Conservation (phyloP, 2,888 invertebrate genomes). For the Cyclophora albipunctata region DNA sequence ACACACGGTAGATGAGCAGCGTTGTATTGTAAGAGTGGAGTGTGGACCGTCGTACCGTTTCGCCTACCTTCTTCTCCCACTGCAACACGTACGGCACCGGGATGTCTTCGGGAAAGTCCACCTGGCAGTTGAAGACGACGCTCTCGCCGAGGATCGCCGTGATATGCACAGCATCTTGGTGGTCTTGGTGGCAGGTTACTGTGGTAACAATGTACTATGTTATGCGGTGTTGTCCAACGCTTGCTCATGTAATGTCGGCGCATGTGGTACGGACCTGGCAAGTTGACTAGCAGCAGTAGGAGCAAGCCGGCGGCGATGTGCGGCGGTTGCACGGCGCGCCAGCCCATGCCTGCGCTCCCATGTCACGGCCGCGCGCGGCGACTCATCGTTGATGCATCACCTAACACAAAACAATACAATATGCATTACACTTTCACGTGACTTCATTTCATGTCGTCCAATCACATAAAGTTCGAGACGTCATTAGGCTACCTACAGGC, state of each 20-base stretch:
- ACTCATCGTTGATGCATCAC: conserved; percentile 82
- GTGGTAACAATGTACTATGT: conserved; percentile 27
- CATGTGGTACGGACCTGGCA: conserved; percentile 46
- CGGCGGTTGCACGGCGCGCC: conserved; percentile 89
- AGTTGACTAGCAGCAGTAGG: conserved; percentile 69
- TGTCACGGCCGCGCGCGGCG: conserved; percentile 83
- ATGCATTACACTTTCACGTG: background rate
- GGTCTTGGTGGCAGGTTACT: conserved; percentile 87
- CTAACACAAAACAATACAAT: conserved; percentile 26
- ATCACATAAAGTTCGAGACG: too few species aligned
- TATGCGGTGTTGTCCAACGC: too few species aligned
- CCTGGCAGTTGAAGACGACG: conserved; percentile 98
- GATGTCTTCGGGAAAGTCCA: conserved; percentile 96
- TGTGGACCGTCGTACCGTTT: conserved; percentile 89
- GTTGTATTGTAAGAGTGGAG: conserved; percentile 74
- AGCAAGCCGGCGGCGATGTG: conserved; percentile 78
- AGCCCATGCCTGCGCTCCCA: conserved; percentile 95
- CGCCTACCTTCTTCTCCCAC: conserved; percentile 99
- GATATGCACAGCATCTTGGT: conserved; percentile 96
- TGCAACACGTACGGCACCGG: conserved; percentile 98
- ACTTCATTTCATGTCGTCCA: too few species aligned
- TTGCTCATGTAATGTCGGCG: too few species aligned
- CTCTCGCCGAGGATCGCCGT: conserved; percentile 97
- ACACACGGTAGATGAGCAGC: conserved; percentile 74
- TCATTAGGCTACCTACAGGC: too few species aligned